Evolutionary conservation across 2,888 invertebrate genomes (phyloP), one percentile per base, ranked within the genome.

Genomic region (Apamea epomidion): DNA sequence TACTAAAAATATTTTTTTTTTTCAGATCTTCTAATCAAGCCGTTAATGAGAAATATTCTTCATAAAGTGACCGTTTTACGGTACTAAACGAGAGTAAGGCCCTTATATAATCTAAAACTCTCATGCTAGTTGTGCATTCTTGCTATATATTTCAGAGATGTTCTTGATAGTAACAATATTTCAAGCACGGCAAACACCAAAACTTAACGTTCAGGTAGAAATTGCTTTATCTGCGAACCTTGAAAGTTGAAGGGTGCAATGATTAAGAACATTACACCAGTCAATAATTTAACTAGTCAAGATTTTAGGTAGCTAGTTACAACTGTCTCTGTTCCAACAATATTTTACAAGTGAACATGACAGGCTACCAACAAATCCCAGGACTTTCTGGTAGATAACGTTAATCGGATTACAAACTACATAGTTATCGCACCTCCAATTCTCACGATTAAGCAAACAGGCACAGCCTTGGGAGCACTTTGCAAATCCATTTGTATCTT

Each of bases 401-500:
- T 85, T 88, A 91, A 88, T 88, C 85, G 82, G 87, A 91, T 91
- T 91, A 91, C 81, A 84, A 83, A 89, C 84, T 87, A 84, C 84
- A 86, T 86, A 86, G 84, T 85, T 85, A 88, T 83, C 83, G 72
- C 77, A 78, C 82, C 42, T 77, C 80, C 80, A 88, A 90, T 88
- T 89, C 90, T 87, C 90, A 90, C 86, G 89, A 90, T 87, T 85
- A 84, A 88, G 83, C 84, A 86, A 86, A 87, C 81, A 68, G 74
- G 80, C 84, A 78, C 83, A 86, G 84, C 91, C 89, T 90, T 89
- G 87, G 78, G 71, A 86, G 85, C 81, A 84, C 78, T 87, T 84
- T 84, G 84, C 89, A 90, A 93, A 93, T 92, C 91, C 91, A 89
- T 92, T 92, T 92, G 91, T 90, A 92, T 90, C 90, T 84, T 92